Evolutionary conservation across 2,113 vertebrate species (phyloP).

Genomic region (Lepus americanus): DNA sequence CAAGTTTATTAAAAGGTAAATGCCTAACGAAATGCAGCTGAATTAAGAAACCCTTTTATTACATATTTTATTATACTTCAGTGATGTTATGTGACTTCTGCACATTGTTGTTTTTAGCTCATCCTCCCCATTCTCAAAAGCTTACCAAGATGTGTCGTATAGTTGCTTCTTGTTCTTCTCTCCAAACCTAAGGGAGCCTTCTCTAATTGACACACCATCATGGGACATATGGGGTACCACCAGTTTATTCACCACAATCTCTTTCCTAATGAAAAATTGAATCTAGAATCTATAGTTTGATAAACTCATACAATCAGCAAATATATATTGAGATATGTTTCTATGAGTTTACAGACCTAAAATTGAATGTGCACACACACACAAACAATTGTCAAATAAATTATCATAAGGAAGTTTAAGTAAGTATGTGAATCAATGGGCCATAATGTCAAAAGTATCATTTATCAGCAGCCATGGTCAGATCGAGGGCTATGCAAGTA

Average conservation of each 20-base stretch:
- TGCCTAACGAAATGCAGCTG: slow-evolving; percentile 55
- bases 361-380: background rate
- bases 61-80: slow-evolving; percentile 24
- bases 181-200: background rate
- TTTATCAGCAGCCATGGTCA: background rate
- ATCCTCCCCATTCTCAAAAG: background rate
- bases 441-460: background rate
- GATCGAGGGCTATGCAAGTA: background rate
- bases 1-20: slow-evolving; percentile 65
- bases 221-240: background rate
- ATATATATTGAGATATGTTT: background rate
- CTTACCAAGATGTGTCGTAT: background rate
- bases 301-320: background rate
- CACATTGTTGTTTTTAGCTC: background rate
- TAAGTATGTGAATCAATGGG: background rate
- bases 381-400: background rate
- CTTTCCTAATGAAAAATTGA: background rate
- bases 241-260: background rate
- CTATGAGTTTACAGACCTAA: background rate
- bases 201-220: background rate
- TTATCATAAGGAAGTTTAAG: background rate
- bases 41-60: slow-evolving; percentile 55
- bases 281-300: background rate
- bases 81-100: background rate
- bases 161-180: background rate